These are phyloP conservation scores for Tympanoctomys barrerae DNA, from an alignment of 2,797 vertebrate genomes.

Conservation along the genomic window DNA sequence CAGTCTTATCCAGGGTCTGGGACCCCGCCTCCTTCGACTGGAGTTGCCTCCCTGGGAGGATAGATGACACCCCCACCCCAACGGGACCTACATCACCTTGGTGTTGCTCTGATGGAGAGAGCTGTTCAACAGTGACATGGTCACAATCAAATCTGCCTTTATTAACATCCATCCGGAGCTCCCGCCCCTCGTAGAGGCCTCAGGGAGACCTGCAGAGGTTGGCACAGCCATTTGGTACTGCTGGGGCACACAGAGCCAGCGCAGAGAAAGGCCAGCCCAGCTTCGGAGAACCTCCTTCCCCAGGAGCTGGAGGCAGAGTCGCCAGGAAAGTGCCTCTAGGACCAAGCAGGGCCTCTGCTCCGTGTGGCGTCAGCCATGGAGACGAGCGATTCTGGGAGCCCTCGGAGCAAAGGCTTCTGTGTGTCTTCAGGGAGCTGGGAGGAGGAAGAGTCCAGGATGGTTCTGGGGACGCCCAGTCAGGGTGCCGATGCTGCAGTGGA, in stretches of 20 bases:
- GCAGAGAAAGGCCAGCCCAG: background rate
- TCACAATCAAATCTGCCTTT: conserved; percentile 39
- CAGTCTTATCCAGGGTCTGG: background rate
- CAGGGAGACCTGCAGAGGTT: background rate
- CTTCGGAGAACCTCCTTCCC: background rate
- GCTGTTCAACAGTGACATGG: background rate
- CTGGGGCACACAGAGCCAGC: background rate
- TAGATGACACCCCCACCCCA: background rate
- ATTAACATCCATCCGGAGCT: conserved; percentile 4
- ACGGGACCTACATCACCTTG: background rate
- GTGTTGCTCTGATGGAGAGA: background rate
- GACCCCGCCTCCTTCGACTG: background rate
- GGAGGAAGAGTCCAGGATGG: background rate
- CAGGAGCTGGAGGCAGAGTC: background rate
- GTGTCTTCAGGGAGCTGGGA: background rate
- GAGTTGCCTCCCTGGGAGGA: background rate
- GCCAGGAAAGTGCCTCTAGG: background rate
- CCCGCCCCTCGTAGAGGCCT: background rate
- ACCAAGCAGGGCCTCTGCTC: background rate
- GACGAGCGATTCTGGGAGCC: background rate
- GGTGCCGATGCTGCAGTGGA: conserved; percentile 15
- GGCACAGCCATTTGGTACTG: accelerated
- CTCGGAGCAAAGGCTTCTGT: background rate
- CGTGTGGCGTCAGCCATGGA: background rate
- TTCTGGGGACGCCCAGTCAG: background rate